Evolutionary conservation across 2,113 vertebrate species (phyloP).

Genomic region (Vireo altiloquus): DNA sequence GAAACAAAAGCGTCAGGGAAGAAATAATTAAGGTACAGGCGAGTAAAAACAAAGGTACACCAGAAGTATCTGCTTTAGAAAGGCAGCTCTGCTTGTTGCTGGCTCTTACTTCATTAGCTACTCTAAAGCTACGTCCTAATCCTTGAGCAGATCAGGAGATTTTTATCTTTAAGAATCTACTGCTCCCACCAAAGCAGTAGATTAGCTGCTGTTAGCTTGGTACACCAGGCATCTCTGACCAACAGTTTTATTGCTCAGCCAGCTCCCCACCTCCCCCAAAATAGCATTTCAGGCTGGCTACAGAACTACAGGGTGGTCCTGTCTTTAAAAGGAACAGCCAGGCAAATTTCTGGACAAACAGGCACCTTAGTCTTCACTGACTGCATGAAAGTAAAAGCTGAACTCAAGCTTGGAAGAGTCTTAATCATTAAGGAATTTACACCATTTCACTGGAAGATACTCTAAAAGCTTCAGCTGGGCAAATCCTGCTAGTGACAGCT

Average conservation of each 20-base stretch:
- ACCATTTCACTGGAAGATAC: not conserved
- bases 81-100: conserved; percentile 37
- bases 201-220: not conserved
- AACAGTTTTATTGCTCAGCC: not conserved
- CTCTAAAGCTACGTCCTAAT: not conserved
- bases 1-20: conserved; percentile 77
- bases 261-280: conserved; percentile 37
- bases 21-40: conserved; percentile 71
- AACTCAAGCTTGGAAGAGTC: not conserved
- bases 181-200: not conserved
- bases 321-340: not conserved
- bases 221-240: not conserved
- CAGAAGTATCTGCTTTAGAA: conserved; percentile 68
- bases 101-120: not conserved
- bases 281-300: not conserved
- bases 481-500: not conserved
- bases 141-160: not conserved
- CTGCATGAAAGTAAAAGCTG: not conserved
- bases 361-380: not conserved
- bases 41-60: conserved; percentile 70
- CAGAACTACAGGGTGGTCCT: not conserved
- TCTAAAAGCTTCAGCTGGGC: not conserved
- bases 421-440: not conserved
- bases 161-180: not conserved
- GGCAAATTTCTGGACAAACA: not conserved